Percentiles rank a stretch among this genome's conserved stretches.
These are phyloP conservation scores for Calliopum simillimum DNA, from an alignment of 2,888 invertebrate genomes.

Conservation along the genomic window DNA sequence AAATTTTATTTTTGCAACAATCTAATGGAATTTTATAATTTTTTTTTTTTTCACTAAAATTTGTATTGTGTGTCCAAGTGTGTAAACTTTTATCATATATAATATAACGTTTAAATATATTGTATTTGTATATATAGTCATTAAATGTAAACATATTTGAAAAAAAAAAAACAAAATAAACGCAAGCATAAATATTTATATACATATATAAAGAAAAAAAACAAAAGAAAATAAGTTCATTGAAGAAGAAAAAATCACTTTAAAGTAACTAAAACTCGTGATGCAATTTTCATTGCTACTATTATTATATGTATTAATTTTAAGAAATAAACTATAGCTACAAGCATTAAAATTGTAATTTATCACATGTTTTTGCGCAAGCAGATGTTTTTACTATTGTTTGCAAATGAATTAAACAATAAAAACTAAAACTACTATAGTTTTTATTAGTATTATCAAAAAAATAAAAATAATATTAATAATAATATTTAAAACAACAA, in stretches of 20 bases:
- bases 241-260: slow-evolving; percentile 29
- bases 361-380: no score
- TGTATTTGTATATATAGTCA: not conserved
- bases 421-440: slow-evolving; percentile 15
- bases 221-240: slow-evolving; percentile 30
- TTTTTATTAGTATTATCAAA: slow-evolving; percentile 25
- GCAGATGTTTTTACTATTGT: not conserved
- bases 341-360: not conserved
- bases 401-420: slow-evolving; percentile 30
- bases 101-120: not conserved
- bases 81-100: not conserved
- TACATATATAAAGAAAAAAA: slow-evolving; percentile 40
- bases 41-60: no score
- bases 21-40: no score
- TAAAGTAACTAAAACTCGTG: slow-evolving; percentile 1
- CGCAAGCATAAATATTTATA: slow-evolving; percentile 37
- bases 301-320: not conserved
- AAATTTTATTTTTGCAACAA: not conserved
- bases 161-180: slow-evolving; percentile 38
- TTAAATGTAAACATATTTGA: slow-evolving; percentile 36
- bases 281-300: not conserved
- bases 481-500: slow-evolving; percentile 37
- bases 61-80: no score
- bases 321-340: not conserved
- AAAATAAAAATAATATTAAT: slow-evolving; percentile 38